Base-by-base conservation (phyloP, 2,888 invertebrate species). In the Lasiommata megera region DNA sequence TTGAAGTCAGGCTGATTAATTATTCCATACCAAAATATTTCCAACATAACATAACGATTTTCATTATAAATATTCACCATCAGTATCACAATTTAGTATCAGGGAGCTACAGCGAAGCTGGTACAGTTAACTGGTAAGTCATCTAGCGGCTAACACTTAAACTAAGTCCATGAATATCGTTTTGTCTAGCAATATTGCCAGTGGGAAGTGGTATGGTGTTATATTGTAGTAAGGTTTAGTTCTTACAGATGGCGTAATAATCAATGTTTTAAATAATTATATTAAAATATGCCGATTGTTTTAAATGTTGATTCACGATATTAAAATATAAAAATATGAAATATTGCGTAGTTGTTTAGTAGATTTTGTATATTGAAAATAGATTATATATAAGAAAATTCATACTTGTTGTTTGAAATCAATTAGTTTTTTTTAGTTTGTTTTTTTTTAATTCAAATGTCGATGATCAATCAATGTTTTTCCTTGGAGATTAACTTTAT, bases 231-330 rank as follows among this genome's bases (percentile, higher is more conserved):
- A 17, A 36, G 34, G 56, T 5, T 40, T 37, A 41, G 28, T 23
- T 40, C 16, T 47, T 48, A 60, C 18, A 65, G 65, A 62, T 56
- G 60, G 60, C 63, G 52, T 46, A 37, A 36, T 40, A 36, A 47
- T 54, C 43, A 7, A 40, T 56, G 2, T 31, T 9, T 31, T n/a
- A 11, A 34, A n/a, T n/a, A n/a, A n/a, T n/a, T n/a, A n/a, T n/a
- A n/a, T n/a, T n/a, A n/a, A n/a, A n/a, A n/a, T n/a, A n/a, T n/a
- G n/a, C n/a, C n/a, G 23, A 23, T 23, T 23, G 23, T 23, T 23
- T 23, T 23, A 23, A 23, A 23, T 23, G 5, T n/a, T n/a, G n/a
- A n/a, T n/a, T n/a, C n/a, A n/a, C n/a, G n/a, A n/a, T n/a, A n/a
- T n/a, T n/a, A n/a, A n/a, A n/a, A n/a, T n/a, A n/a, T n/a, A n/a